Conservation (phyloP, 2,797 vertebrate species). For the Malacoraja senta region DNA sequence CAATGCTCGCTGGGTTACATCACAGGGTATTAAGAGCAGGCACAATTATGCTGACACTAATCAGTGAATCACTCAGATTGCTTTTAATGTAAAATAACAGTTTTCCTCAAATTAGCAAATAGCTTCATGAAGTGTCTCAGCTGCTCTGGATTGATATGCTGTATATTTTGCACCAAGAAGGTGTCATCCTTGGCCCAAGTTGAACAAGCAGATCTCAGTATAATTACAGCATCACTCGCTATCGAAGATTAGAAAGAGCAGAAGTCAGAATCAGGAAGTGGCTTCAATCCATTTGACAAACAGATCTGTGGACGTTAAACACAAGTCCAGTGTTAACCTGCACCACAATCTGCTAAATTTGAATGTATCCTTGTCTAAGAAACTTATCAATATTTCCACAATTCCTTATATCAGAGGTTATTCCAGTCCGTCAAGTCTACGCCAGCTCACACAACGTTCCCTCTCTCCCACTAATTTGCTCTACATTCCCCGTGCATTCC, state of each 20-base stretch:
- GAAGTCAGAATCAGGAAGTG: background rate
- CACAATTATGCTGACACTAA: background rate
- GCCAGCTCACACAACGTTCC: no score
- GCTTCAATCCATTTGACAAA: no score
- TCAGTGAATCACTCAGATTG: background rate
- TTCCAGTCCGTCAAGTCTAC: no score
- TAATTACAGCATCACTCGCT: background rate
- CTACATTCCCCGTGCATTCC: no score
- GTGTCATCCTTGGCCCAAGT: background rate
- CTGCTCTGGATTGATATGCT: background rate
- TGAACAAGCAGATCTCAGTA: background rate
- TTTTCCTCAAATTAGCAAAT: background rate
- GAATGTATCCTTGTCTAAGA: background rate
- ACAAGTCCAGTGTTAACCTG: background rate
- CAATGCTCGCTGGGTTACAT: background rate
- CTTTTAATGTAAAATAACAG: background rate
- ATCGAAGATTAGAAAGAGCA: background rate
- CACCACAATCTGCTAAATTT: background rate
- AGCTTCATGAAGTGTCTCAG: background rate
- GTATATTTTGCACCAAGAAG: background rate
- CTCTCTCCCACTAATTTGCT: no score
- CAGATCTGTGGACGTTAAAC: background rate
- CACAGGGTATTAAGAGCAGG: background rate
- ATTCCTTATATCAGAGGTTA: no score
- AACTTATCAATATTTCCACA: no score